Conservation (phyloP, 2,888 invertebrate genomes). For the Stenichneumon culpator region DNA sequence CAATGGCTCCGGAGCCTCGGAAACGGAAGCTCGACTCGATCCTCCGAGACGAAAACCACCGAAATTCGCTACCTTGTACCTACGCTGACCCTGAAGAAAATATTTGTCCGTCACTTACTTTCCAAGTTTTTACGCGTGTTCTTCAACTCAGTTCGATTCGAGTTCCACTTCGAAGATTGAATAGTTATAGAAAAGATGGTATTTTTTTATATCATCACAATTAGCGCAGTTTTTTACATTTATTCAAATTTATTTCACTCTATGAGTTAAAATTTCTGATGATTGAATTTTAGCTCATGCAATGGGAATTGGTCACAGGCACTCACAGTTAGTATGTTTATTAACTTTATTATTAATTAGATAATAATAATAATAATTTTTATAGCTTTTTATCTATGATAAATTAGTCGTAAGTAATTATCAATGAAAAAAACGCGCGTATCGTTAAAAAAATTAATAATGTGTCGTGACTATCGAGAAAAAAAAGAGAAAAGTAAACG, state of each 20-base stretch:
- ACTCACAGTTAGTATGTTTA: background rate
- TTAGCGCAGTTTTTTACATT: no score
- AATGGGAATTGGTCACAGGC: no score
- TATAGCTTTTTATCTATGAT: background rate
- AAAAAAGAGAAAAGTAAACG: conserved; percentile 40
- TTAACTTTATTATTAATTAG: background rate
- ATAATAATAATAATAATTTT: background rate
- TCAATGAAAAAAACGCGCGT: background rate
- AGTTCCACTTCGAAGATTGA: background rate
- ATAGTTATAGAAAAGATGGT: background rate
- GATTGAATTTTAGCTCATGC: no score
- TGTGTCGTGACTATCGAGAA: background rate
- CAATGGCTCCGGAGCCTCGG: conserved; percentile 31
- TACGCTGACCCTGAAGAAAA: conserved; percentile 46
- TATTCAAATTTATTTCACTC: background rate
- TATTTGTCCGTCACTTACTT: conserved; percentile 14
- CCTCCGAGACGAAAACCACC: conserved; percentile 34
- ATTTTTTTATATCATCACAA: background rate
- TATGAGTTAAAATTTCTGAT: no score
- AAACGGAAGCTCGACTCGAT: conserved; percentile 70
- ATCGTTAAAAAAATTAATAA: background rate
- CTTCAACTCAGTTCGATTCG: background rate
- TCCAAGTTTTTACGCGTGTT: conserved; percentile 19
- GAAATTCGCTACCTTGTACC: background rate
- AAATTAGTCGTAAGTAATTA: background rate